phyloP scores from a whole-genome alignment of 1,140 invertebrate species.

The Micrasema minimum region DNA sequence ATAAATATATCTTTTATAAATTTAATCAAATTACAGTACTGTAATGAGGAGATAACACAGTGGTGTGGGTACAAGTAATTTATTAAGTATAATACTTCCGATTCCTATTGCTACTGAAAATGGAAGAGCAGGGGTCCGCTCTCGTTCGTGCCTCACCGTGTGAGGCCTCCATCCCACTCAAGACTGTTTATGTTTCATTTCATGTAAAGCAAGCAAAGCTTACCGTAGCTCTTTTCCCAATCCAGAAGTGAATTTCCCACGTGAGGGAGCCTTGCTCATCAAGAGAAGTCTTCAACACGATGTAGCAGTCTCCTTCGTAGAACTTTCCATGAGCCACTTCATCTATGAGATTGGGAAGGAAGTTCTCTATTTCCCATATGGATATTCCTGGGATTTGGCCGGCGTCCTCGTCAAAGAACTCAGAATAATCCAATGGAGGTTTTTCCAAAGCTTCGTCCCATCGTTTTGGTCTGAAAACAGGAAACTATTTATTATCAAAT shows the following conservation, averaged over 20 bases:
- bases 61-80: too few relatives aligned
- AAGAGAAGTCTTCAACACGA: conserved; percentile 90
- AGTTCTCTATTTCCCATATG: conserved; percentile 99
- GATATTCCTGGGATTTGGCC: conserved; percentile 89
- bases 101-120: too few relatives aligned
- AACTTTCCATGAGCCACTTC: conserved; percentile 96
- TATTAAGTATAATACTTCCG: too few relatives aligned
- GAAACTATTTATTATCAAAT: too few relatives aligned
- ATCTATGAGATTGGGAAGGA: conserved; percentile 93
- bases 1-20: too few relatives aligned
- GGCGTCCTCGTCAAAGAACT: conserved; percentile 98
- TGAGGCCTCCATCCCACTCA: too few relatives aligned
- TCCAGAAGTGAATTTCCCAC: conserved; percentile 99
- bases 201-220: too few relatives aligned
- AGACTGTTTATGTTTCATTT: too few relatives aligned
- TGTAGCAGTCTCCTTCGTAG: conserved; percentile 99
- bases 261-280: conserved; percentile 88
- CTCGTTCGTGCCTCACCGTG: too few relatives aligned
- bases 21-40: too few relatives aligned
- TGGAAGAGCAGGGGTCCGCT: too few relatives aligned
- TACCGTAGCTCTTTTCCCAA: conserved; percentile 94
- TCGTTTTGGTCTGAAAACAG: conserved; percentile 75
- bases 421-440: conserved; percentile 97
- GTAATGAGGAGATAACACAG: too few relatives aligned
- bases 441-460: conserved; percentile 96